Conservation (phyloP, 1,140 invertebrate genomes). For the Diorhabda elongata region DNA sequence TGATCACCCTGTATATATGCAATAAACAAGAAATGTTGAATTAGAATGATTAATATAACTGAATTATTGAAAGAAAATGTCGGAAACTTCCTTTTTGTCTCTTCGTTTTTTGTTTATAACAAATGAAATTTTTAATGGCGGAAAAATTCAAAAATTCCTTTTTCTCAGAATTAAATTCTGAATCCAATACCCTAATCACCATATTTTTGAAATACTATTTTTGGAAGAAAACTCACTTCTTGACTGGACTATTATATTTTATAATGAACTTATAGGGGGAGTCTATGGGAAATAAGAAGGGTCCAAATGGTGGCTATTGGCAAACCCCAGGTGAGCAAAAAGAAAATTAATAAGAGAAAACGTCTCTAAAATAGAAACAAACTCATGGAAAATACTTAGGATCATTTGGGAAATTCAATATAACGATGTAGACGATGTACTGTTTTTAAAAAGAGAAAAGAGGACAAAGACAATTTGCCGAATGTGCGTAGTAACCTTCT, state of each 20-base stretch:
- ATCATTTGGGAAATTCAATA: neutral
- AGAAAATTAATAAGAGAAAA: neutral
- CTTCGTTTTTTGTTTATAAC: too few species aligned
- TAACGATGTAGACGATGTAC: neutral
- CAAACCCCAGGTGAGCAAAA: neutral
- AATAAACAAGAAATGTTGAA: neutral
- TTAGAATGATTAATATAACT: too few species aligned
- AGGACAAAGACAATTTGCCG: neutral
- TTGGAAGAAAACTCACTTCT: too few species aligned
- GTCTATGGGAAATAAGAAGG: neutral
- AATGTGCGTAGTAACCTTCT: neutral
- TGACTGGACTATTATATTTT: neutral
- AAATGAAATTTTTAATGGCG: too few species aligned
- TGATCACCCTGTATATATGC: neutral
- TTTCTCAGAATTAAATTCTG: too few species aligned
- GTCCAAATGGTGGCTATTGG: conserved; percentile 8
- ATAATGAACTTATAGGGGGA: conserved; percentile 7
- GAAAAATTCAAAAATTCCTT: too few species aligned
- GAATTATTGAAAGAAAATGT: too few species aligned
- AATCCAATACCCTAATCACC: too few species aligned
- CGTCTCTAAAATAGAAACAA: neutral
- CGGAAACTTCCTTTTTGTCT: too few species aligned
- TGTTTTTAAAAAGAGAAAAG: neutral
- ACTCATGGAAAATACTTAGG: neutral
- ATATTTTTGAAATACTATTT: too few species aligned